A percentile compares a stretch with the other conserved stretches of the same genome.
Evolutionary conservation across 2,797 vertebrate genomes (phyloP).

Genomic region (Nyctibius grandis): DNA sequence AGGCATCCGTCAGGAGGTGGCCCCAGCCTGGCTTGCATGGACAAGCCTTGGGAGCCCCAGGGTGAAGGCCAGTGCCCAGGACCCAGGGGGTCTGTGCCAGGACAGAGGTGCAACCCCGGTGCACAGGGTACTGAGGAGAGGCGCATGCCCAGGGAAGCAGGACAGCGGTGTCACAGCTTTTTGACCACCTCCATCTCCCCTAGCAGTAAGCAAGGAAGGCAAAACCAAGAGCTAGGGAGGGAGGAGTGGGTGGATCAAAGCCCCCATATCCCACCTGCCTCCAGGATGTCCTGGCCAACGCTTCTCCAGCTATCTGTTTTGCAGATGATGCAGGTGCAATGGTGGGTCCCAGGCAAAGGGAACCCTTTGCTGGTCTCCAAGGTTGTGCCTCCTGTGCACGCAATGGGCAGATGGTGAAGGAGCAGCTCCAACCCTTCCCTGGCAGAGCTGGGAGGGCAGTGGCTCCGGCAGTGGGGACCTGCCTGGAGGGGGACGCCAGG

Average conservation of each 20-base stretch:
- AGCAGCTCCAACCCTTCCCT: not conserved
- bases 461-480: not conserved
- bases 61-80: not conserved
- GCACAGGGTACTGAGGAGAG: not conserved
- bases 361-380: not conserved
- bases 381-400: fast-evolving
- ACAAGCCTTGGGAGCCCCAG: not conserved
- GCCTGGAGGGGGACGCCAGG: fast-evolving
- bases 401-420: not conserved
- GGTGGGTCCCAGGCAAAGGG: not conserved
- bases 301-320: not conserved
- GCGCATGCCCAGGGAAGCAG: not conserved
- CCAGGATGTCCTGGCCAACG: not conserved
- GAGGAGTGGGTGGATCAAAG: not conserved
- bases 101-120: not conserved
- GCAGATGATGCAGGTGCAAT: fast-evolving
- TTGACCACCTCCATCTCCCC: not conserved
- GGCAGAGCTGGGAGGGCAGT: not conserved
- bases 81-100: fast-evolving
- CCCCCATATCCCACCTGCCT: not conserved
- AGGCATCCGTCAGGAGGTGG: not conserved
- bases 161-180: not conserved
- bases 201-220: not conserved
- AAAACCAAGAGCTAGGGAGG: not conserved
- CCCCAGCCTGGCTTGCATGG: not conserved